Conservation (phyloP, 1,140 invertebrate genomes). For the Pseudomyrmex pallidus region DNA sequence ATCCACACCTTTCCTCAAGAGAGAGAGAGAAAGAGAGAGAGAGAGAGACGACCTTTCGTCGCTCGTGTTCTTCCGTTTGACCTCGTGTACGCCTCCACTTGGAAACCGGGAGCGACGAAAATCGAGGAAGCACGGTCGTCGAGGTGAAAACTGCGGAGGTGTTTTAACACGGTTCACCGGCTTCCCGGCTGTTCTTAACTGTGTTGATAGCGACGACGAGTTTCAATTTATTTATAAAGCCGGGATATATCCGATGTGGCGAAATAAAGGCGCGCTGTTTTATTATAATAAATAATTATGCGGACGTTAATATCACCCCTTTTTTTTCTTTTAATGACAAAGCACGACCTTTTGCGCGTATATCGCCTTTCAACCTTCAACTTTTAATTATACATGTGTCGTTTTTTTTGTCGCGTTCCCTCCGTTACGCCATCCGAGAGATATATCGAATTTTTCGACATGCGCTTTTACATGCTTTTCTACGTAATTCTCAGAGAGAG, state of each 20-base stretch:
- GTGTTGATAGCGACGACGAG: background rate
- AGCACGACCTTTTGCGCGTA: background rate
- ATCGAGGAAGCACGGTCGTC: slow-evolving; percentile 29
- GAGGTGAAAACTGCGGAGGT: slow-evolving; percentile 54
- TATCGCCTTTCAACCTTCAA: background rate
- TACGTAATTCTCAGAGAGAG: too few species aligned
- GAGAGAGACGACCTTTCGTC: slow-evolving; percentile 15
- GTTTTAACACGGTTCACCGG: slow-evolving; percentile 52
- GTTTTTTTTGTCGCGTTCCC: background rate
- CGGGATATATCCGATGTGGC: background rate
- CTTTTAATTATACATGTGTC: slow-evolving; percentile 1
- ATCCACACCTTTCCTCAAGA: too few species aligned
- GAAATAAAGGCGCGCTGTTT: background rate
- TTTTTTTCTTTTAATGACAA: background rate
- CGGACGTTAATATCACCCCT: background rate
- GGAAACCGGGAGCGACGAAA: slow-evolving; percentile 42
- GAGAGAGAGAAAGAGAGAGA: too few species aligned
- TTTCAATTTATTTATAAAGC: slow-evolving; percentile 27
- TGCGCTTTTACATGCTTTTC: background rate
- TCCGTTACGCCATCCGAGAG: background rate
- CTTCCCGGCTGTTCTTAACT: slow-evolving; percentile 29
- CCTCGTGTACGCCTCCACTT: slow-evolving; percentile 50
- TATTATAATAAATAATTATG: background rate
- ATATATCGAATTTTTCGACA: slow-evolving; percentile 1
- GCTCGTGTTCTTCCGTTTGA: slow-evolving; percentile 45